Conservation (phyloP, 2,888 invertebrate species). For the Osmoderma eremita region DNA sequence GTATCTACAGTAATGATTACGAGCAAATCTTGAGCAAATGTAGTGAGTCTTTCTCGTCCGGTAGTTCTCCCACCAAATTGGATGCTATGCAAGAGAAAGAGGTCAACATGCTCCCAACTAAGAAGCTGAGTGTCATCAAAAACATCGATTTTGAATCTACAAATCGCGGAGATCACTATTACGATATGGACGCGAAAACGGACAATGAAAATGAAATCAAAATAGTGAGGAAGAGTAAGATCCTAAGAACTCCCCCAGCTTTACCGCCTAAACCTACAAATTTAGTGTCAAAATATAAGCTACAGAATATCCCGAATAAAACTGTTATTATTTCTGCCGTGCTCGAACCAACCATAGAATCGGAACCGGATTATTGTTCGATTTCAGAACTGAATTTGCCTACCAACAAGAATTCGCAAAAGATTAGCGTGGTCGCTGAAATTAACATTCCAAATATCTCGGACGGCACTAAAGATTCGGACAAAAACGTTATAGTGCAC, state of each 20-base stretch:
- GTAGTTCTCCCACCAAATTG: conserved; percentile 44
- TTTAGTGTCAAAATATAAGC: conserved; percentile 74
- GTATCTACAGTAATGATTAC: conserved; percentile 80
- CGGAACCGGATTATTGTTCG: conserved; percentile 80
- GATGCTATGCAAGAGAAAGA: conserved; percentile 49
- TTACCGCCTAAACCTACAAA: conserved; percentile 83
- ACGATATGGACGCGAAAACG: conserved; percentile 70
- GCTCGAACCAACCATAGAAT: conserved; percentile 56
- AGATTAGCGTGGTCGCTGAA: conserved; percentile 59
- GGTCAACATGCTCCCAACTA: conserved; percentile 64
- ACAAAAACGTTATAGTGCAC: conserved; percentile 48
- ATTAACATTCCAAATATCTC: conserved; percentile 56
- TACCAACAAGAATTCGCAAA: conserved; percentile 51
- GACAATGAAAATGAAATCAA: conserved; percentile 49
- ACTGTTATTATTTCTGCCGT: conserved; percentile 8
- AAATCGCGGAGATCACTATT: conserved; percentile 66
- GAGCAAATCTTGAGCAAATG: conserved; percentile 70
- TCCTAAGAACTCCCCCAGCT: conserved; percentile 76
- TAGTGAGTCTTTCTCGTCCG: conserved; percentile 55
- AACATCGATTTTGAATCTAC: conserved; percentile 66
- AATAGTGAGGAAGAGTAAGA: conserved; percentile 64
- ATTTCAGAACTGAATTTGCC: conserved; percentile 76
- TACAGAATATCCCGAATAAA: conserved; percentile 60
- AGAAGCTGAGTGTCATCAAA: conserved; percentile 67
- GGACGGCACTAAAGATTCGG: conserved; percentile 54